Conservation (phyloP, 2,113 vertebrate genomes). For the Barnardius zonarius region DNA sequence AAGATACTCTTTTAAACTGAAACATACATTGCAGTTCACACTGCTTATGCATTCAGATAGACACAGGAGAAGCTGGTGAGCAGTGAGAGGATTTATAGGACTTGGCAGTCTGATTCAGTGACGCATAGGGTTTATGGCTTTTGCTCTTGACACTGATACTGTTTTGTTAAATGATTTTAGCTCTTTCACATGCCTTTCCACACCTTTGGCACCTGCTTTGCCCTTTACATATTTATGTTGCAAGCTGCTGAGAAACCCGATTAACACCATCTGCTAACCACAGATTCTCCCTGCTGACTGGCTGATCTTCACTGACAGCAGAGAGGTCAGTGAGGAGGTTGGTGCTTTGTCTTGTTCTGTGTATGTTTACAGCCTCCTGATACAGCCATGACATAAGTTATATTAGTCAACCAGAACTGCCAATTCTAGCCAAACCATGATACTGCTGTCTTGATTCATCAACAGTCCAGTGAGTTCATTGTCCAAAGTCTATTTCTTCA, state of each 20-base stretch:
- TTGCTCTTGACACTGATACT: background rate
- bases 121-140: background rate
- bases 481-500: background rate
- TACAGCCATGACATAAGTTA: background rate
- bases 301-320: background rate
- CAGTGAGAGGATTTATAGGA: background rate
- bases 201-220: background rate
- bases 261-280: background rate
- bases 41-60: background rate
- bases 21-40: background rate
- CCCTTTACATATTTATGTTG: background rate
- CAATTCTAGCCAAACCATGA: background rate
- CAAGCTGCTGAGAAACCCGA: background rate
- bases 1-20: background rate
- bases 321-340: background rate
- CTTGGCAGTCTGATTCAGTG: background rate
- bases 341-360: background rate
- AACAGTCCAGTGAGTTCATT: background rate
- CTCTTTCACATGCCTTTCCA: background rate
- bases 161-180: background rate
- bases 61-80: background rate
- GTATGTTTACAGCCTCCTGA: background rate
- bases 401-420: background rate
- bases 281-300: background rate
- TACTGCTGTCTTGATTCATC: background rate